phyloP scores from a whole-genome alignment of 2,113 vertebrate genomes.

The Poeciliopsis retropinna region DNA sequence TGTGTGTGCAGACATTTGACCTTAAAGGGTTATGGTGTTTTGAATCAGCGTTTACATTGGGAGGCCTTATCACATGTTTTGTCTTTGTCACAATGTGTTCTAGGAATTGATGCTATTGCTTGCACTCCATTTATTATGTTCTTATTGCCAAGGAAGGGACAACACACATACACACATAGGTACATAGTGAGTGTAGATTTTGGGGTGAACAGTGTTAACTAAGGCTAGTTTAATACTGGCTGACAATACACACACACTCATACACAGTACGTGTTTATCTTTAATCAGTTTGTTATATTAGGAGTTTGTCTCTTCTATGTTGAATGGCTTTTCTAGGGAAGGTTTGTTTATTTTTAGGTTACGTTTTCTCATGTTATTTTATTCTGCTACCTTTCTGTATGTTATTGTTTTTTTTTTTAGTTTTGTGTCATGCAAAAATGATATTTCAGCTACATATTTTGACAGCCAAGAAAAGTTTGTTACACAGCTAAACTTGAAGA shows the following conservation, averaged over 20 bases:
- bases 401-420: constrained; percentile 69
- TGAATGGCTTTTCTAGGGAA: constrained; percentile 67
- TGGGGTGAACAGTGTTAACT: constrained; percentile 65
- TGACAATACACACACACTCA: constrained; percentile 32
- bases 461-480: constrained; percentile 80
- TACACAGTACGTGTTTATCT: constrained; percentile 65
- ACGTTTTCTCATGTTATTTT: constrained; percentile 72
- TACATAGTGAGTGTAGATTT: constrained; percentile 62
- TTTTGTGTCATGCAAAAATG: constrained; percentile 71
- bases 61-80: constrained; percentile 61
- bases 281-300: constrained; percentile 73
- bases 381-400: constrained; percentile 72
- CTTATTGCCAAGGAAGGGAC: constrained; percentile 73
- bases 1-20: no score
- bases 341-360: constrained; percentile 44
- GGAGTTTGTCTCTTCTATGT: constrained; percentile 61
- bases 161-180: constrained; percentile 44
- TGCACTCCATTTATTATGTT: constrained; percentile 74
- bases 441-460: constrained; percentile 74
- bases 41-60: constrained; percentile 71
- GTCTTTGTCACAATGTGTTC: constrained; percentile 61
- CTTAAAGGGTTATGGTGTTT: constrained; percentile 54
- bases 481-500: constrained; percentile 82
- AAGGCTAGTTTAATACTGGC: constrained; percentile 69
- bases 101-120: constrained; percentile 61